Conservation (phyloP, 2,113 vertebrate species). For the Anarrhichthys ocellatus region DNA sequence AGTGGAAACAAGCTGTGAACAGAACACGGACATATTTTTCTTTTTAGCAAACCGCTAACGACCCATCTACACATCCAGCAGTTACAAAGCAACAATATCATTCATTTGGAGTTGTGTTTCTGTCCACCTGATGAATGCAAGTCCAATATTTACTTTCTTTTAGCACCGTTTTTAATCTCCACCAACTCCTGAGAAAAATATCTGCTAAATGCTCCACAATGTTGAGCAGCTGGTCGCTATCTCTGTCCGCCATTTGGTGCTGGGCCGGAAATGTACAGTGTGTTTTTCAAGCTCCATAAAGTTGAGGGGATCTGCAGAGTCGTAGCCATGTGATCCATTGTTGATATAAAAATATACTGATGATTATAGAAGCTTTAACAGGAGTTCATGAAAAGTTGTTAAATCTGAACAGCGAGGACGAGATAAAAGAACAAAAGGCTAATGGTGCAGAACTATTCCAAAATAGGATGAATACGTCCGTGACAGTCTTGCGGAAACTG, state of each 20-base stretch:
- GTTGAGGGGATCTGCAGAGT: neutral
- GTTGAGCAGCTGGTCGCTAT: neutral
- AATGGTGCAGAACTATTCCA: neutral
- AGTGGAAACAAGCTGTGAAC: neutral
- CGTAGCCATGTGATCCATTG: neutral
- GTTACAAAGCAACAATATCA: neutral
- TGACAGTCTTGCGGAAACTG: slow-evolving; percentile 2
- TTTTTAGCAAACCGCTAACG: neutral
- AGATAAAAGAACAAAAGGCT: neutral
- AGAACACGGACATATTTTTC: neutral
- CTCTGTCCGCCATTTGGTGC: neutral
- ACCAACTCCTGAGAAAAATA: neutral
- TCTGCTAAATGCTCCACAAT: neutral
- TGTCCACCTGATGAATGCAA: neutral
- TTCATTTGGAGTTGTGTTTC: neutral
- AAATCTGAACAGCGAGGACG: neutral
- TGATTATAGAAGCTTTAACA: slow-evolving; percentile 3
- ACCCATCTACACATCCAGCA: neutral
- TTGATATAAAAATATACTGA: slow-evolving; percentile 8
- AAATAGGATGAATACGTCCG: neutral
- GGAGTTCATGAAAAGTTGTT: neutral
- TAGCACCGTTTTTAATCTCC: neutral
- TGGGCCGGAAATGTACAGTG: neutral
- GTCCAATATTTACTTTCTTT: neutral
- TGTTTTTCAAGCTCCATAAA: neutral